Evolutionary conservation across 1,140 invertebrate species (phyloP), one percentile per base, ranked within the genome.

Genomic region (Coenobita brevimanus): DNA sequence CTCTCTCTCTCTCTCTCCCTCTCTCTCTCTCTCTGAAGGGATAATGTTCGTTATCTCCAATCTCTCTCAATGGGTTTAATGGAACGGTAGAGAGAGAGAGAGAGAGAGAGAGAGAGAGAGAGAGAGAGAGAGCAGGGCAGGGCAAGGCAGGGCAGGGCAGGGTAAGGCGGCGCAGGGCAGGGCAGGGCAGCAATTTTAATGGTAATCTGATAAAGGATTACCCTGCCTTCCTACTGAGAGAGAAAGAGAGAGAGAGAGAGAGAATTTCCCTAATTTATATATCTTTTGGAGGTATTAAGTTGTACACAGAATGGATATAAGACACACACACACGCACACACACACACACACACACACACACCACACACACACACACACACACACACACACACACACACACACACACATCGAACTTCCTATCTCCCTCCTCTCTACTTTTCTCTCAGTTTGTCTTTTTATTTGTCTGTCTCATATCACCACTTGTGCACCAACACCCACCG

Each of bases 21-120:
- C 78, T 30, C 78, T 57, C 78, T 80, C 78, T 57, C 78, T 80
- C 78, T 30, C 46, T 80, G n/a, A n/a, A n/a, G n/a, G n/a, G n/a
- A n/a, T n/a, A 10, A 13, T n/a, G 10, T n/a, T 57, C 54, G 10
- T n/a, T 57, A 10, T n/a, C n/a, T 57, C 54, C 54, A 10, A 6
- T 67, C 30, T 33, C 62, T 67, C 62, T 67, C 62, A 10, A 8
- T 67, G 8, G 4, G 8, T 67, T 33, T 4, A n/a, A 10, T 33
- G 6, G 8, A 50, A 8, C 46, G 46, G 46, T 17, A 50, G 17
- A 8, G 46, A 8, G 46, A 8, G 54, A 57, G 54, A 57, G 54
- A 57, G 54, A 57, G 62, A n/a, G n/a, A n/a, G 62, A 67, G 62
- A n/a, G n/a, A n/a, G 62, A 67, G 62, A n/a, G n/a, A n/a, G 62